Conservation (phyloP, 2,888 invertebrate genomes). For the Synergus laeviventris region DNA sequence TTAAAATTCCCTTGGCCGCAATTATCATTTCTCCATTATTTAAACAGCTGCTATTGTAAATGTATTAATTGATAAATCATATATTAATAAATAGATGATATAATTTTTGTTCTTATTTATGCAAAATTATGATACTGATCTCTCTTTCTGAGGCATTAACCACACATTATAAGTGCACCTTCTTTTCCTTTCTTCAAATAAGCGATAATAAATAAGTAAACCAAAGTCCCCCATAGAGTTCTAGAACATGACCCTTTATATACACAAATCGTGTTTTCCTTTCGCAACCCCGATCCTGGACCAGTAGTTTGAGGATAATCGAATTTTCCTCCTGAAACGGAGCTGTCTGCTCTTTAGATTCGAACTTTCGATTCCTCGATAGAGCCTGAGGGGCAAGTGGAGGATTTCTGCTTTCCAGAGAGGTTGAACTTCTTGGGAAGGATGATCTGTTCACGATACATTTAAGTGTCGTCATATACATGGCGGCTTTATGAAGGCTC, state of each 20-base stretch:
- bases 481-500: constrained; percentile 56
- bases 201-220: constrained; percentile 4
- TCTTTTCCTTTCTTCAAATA: background rate
- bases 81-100: too few species aligned
- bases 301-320: constrained; percentile 36
- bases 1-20: too few species aligned
- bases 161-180: background rate
- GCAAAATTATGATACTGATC: too few species aligned
- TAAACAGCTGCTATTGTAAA: too few species aligned
- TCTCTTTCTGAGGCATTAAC: too few species aligned
- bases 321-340: constrained; percentile 38
- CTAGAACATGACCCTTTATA: background rate
- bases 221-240: background rate
- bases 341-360: constrained; percentile 30
- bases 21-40: too few species aligned
- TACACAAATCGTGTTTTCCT: constrained; percentile 31
- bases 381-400: constrained; percentile 27
- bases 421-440: constrained; percentile 46
- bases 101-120: too few species aligned
- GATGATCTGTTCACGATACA: constrained; percentile 58
- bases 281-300: constrained; percentile 20
- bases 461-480: constrained; percentile 57
- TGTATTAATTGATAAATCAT: too few species aligned
- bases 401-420: constrained; percentile 23
- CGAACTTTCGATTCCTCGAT: constrained; percentile 5